phyloP scores from a whole-genome alignment of 2,888 invertebrate genomes.

The Patella depressa region DNA sequence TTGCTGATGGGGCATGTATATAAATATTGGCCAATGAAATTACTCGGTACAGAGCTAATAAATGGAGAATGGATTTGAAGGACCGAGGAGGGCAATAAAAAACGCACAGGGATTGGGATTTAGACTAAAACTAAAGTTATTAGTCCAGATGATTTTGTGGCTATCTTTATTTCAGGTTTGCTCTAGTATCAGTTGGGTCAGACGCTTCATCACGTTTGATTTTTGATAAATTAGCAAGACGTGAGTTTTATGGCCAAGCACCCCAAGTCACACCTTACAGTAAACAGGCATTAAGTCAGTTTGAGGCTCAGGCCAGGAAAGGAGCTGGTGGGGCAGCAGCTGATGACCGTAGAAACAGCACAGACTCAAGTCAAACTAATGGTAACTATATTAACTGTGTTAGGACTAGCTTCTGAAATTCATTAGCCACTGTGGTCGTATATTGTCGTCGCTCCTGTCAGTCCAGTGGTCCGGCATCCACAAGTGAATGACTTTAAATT shows the following conservation, averaged over 20 bases:
- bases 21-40: too few species aligned
- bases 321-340: conserved; percentile 48
- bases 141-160: too few species aligned
- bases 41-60: too few species aligned
- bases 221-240: conserved; percentile 94
- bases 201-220: conserved; percentile 90
- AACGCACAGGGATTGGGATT: too few species aligned
- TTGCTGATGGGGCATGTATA: too few species aligned
- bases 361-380: background rate
- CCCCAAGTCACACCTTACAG: conserved; percentile 96
- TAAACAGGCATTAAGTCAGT: conserved; percentile 84
- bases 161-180: conserved; percentile 77
- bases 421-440: too few species aligned
- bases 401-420: background rate
- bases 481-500: too few species aligned
- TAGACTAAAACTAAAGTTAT: too few species aligned
- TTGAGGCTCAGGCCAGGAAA: conserved; percentile 72
- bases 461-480: too few species aligned
- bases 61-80: too few species aligned
- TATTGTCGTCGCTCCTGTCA: too few species aligned
- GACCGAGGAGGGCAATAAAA: too few species aligned
- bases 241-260: conserved; percentile 94
- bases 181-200: conserved; percentile 93
- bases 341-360: conserved; percentile 15
- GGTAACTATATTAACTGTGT: background rate